Evolutionary conservation across 2,797 vertebrate species (phyloP), one percentile per base, ranked within the genome.

Genomic region (Cichlasoma orientale): DNA sequence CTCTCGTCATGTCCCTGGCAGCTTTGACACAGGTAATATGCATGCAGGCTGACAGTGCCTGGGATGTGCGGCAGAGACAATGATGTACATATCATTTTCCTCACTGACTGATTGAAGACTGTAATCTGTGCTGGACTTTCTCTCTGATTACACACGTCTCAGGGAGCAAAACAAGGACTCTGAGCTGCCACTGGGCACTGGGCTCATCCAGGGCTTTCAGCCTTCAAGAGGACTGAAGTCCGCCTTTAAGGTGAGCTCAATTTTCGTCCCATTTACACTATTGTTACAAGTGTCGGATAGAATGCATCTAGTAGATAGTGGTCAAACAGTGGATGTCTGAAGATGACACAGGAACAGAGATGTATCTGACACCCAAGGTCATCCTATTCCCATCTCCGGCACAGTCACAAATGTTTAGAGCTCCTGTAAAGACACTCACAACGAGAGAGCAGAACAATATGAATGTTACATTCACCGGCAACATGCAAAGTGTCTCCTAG

Each of bases 81-180:
- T 95, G 94, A 96, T 96, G 95, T 96, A 96, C 96, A 96, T 96
- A 96, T 96, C 95, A 96, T 96, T 95, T 96, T 95, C 95, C 92
- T 92, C 89, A 83, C 92, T 95, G 95, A 95, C 95, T 96, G 96
- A 96, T 95, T 96, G 95, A 96, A 96, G 95, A 96, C 96, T 96
- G 95, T 94, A 96, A 95, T 96, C 94, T 95, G 95, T 92, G 82
- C 90, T 93, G 94, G 93, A 95, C 94, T 95, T 96, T 96, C 94
- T 95, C 86, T 94, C 93, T 95, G 96, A 95, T 94, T 96, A 94
- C 92, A 93, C 94, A 91, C 93, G 89, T 95, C 96, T 95, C 86
- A 91, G 92, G 89, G 93, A 94, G 90, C 93, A 95, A 95, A 96
- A 95, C 93, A 96, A 94, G 92, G 94, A 93, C 90, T 95, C 92